phyloP scores from a whole-genome alignment of 2,888 invertebrate genomes.

The Mesochorus sp. region DNA sequence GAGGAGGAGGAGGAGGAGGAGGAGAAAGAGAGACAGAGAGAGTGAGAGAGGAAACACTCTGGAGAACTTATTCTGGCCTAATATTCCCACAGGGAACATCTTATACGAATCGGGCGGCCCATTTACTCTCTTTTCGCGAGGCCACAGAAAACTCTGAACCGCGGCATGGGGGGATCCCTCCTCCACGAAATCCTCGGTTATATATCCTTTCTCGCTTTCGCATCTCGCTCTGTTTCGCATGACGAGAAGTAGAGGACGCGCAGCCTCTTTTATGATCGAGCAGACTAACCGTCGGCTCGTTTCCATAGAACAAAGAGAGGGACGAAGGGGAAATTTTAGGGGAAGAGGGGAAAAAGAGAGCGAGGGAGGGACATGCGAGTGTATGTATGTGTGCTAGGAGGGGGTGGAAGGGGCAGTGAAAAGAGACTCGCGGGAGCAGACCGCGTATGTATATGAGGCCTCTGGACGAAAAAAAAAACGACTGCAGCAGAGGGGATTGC shows the following conservation, averaged over 20 bases:
- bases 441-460: slow-evolving; percentile 27
- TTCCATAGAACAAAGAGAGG: slow-evolving; percentile 70
- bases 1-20: slow-evolving; percentile 8
- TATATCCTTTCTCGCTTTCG: slow-evolving; percentile 40
- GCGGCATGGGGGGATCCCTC: slow-evolving; percentile 9
- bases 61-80: slow-evolving; percentile 39
- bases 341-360: slow-evolving; percentile 19
- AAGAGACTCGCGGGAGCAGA: slow-evolving; percentile 41
- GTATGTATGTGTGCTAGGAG: slow-evolving; percentile 1
- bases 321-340: slow-evolving; percentile 39
- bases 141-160: slow-evolving; percentile 46
- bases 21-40: slow-evolving; percentile 2
- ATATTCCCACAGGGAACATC: slow-evolving; percentile 59
- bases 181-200: slow-evolving; percentile 18
- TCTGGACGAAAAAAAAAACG: slow-evolving; percentile 23
- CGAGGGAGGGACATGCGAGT: slow-evolving; percentile 14
- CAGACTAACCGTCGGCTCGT: slow-evolving; percentile 66
- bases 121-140: slow-evolving; percentile 48
- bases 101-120: slow-evolving; percentile 35
- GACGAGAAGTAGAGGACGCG: slow-evolving; percentile 51
- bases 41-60: slow-evolving; percentile 11
- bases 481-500: neutral
- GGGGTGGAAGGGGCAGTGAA: neutral
- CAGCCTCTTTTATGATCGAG: slow-evolving; percentile 61
- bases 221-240: slow-evolving; percentile 22